Evolutionary conservation across 2,888 invertebrate species (phyloP), one percentile per base, ranked within the genome.

Genomic region (Polydrusus cervinus): DNA sequence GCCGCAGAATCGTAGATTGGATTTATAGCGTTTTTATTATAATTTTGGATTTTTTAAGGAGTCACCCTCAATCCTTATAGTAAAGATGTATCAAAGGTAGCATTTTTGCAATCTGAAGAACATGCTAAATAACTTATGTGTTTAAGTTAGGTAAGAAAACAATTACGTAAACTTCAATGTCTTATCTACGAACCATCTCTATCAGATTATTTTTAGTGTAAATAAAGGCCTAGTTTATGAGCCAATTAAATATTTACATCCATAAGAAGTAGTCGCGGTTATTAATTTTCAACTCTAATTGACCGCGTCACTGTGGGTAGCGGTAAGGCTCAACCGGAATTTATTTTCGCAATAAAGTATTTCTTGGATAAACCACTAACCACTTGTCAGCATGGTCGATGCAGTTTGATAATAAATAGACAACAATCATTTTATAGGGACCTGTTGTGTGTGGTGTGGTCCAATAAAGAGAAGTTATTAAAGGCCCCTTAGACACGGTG

Each of bases 231-330:
- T 47, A 65, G 43, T 74, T 74, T 74, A 74, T 60, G 34, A n/a
- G n/a, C 72, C 69, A 76, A 72, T 72, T 72, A 76, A 76, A 72
- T n/a, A 57, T 57, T 38, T 30, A 55, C 43, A 60, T 45, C 40
- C 20, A 30, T 45, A 14, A 57, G 45, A 69, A 47, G 30, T 64
- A 57, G 70, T 65, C 49, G 72, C 65, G 30, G 53, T 69, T 71
- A 72, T 76, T 76, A 72, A 71, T 72, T 76, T 72, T 14, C 38
- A 34, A 47, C 62, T 18, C 57, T 75, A 75, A 75, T 75, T 75
- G 71, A 68, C 60, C 64, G 45, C 72, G 72, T 72, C 72, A 67
- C 76, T n/a, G 75, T 72, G 76, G 76, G 68, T 64, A 68, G 72
- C 72, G 57, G 72, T 57, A 68, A 69, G 51, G 71, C 43, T 69